Evolutionary conservation across 2,113 vertebrate species (phyloP).

Genomic region (Caretta caretta): DNA sequence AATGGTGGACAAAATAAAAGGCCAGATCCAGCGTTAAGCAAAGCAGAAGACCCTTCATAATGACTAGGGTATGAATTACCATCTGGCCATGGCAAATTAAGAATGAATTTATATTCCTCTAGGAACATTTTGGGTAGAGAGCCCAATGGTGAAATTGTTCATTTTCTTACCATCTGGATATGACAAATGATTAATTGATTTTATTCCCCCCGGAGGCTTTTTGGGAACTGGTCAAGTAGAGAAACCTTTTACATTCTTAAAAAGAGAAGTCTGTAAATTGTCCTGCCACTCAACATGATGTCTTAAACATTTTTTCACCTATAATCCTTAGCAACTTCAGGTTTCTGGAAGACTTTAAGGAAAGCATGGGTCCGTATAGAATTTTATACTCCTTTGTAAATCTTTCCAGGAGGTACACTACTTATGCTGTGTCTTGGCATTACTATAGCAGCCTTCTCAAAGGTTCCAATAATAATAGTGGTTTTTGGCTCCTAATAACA

Average conservation of each 20-base stretch:
- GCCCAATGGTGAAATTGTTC: slow-evolving; percentile 47
- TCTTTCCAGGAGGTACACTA: not conserved
- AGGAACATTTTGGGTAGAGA: slow-evolving; percentile 48
- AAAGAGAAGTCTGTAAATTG: not conserved
- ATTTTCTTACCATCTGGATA: slow-evolving; percentile 65
- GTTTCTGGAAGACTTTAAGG: not conserved
- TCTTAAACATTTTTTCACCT: not conserved
- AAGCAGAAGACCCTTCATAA: slow-evolving; percentile 4
- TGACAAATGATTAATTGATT: slow-evolving; percentile 66
- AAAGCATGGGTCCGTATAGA: not conserved
- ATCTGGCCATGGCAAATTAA: slow-evolving; percentile 62
- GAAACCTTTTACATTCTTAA: not conserved
- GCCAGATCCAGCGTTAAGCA: not conserved
- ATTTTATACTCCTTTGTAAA: not conserved
- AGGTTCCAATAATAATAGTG: not conserved
- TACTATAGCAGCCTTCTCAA: not conserved
- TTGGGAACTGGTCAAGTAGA: not conserved
- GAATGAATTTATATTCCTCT: slow-evolving; percentile 61
- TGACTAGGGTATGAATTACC: slow-evolving; percentile 35
- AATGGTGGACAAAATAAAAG: slow-evolving; percentile 10
- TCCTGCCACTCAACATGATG: not conserved
- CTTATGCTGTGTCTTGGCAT: not conserved
- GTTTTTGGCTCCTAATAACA: not conserved
- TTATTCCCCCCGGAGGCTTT: not conserved
- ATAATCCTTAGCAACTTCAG: rapidly evolving